phyloP scores from a whole-genome alignment of 2,888 invertebrate genomes.

The Diadromus collaris region DNA sequence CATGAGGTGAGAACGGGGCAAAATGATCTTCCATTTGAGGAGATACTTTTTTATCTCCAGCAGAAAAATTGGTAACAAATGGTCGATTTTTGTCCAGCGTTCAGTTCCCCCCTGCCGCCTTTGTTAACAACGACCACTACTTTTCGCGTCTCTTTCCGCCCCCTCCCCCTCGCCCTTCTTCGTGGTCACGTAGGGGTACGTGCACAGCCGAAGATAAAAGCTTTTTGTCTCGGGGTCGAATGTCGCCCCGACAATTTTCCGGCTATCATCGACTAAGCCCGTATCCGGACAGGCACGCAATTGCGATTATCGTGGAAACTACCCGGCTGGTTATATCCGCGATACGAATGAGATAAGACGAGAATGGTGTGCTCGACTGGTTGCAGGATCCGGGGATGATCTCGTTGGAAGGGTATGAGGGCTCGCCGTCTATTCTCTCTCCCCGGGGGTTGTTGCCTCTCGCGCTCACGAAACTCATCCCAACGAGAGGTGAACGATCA shows the following conservation, averaged over 20 bases:
- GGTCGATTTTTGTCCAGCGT: no score
- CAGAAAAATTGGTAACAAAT: no score
- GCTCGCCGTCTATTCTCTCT: background rate
- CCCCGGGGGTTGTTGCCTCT: constrained; percentile 37
- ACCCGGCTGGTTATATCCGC: constrained; percentile 46
- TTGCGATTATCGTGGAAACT: constrained; percentile 53
- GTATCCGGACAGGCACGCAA: constrained; percentile 50
- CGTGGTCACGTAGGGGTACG: constrained; percentile 45
- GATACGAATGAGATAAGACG: constrained; percentile 59
- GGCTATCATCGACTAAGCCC: constrained; percentile 49
- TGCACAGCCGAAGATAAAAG: constrained; percentile 47
- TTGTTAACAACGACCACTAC: no score
- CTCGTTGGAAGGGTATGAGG: constrained; percentile 8
- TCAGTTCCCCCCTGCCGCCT: no score
- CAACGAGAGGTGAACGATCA: constrained; percentile 49
- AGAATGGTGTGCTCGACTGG: constrained; percentile 47
- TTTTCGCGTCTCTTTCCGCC: background rate
- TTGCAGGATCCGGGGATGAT: constrained; percentile 38
- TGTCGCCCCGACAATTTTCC: constrained; percentile 51
- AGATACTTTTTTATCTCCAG: no score
- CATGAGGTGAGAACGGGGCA: background rate
- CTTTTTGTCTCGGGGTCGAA: constrained; percentile 35
- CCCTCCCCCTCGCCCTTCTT: constrained; percentile 16
- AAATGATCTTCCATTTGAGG: no score
- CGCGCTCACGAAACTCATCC: constrained; percentile 27